A percentile compares a stretch with the other conserved stretches of the same genome.
phyloP scores from a whole-genome alignment of 2,888 invertebrate species.

The Dryomyza anilis region DNA sequence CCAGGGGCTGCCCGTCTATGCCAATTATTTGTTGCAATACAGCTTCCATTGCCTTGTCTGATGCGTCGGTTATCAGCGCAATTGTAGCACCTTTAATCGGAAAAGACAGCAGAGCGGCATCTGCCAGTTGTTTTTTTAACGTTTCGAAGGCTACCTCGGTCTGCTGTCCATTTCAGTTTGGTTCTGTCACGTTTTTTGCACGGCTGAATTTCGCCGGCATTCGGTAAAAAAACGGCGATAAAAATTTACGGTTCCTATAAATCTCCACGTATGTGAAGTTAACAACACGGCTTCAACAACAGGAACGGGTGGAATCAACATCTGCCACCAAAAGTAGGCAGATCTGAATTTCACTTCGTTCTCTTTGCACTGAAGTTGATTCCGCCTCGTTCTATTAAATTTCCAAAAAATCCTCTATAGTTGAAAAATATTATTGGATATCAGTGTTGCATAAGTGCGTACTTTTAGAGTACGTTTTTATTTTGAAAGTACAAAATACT shows the following conservation, averaged over 20 bases:
- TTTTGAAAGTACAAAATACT: too few species aligned
- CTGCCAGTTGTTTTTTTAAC: slow-evolving; percentile 20
- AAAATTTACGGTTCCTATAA: slow-evolving; percentile 37
- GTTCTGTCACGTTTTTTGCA: slow-evolving; percentile 18
- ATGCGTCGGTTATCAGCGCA: slow-evolving; percentile 28
- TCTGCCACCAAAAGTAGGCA: too few species aligned
- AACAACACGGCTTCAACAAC: too few species aligned
- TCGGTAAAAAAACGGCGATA: slow-evolving; percentile 20
- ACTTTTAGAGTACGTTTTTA: too few species aligned
- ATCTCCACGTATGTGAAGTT: too few species aligned
- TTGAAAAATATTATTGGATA: too few species aligned
- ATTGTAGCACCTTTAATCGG: slow-evolving; percentile 16
- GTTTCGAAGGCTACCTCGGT: slow-evolving; percentile 27
- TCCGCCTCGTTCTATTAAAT: too few species aligned
- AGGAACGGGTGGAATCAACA: too few species aligned
- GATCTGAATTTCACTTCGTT: too few species aligned
- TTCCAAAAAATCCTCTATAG: too few species aligned
- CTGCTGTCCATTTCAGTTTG: slow-evolving; percentile 24
- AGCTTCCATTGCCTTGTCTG: slow-evolving; percentile 28
- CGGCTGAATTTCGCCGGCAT: slow-evolving; percentile 21
- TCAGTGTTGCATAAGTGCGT: too few species aligned
- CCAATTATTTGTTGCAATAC: slow-evolving; percentile 30
- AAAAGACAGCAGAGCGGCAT: slow-evolving; percentile 27
- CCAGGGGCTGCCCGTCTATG: background rate
- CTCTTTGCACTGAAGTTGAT: too few species aligned